Conservation (phyloP, 2,113 vertebrate genomes). For the Aphyosemion australe region DNA sequence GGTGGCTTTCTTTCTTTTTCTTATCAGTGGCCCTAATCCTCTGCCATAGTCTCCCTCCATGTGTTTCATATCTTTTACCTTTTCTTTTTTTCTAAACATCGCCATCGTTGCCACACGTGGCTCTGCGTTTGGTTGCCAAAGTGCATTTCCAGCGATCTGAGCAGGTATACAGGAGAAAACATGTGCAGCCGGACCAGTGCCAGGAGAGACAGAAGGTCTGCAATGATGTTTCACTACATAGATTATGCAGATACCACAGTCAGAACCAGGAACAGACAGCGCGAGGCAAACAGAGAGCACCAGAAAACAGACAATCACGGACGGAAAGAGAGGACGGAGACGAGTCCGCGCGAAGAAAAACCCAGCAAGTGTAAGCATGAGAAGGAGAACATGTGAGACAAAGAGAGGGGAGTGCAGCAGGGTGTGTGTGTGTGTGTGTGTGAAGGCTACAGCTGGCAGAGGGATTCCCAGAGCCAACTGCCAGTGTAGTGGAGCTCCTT, state of each 20-base stretch:
- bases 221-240: conserved; percentile 79
- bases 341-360: conserved; percentile 46
- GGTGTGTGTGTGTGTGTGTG: conserved; percentile 38
- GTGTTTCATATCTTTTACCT: background rate
- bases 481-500: conserved; percentile 83
- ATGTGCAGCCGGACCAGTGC: conserved; percentile 75
- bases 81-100: conserved; percentile 33
- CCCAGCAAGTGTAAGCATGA: conserved; percentile 50
- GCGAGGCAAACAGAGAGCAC: conserved; percentile 26
- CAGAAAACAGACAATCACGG: conserved; percentile 36
- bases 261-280: conserved; percentile 69
- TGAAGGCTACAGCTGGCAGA: conserved; percentile 80
- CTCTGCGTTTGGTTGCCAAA: conserved; percentile 60
- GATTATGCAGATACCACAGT: conserved; percentile 76
- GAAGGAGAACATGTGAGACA: conserved; percentile 64
- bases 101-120: conserved; percentile 63
- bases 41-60: too few species aligned
- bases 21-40: too few species aligned
- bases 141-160: conserved; percentile 71
- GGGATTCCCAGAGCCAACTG: conserved; percentile 83
- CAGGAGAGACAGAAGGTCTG: conserved; percentile 77
- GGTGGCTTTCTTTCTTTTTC: too few species aligned
- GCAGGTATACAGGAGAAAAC: conserved; percentile 78
- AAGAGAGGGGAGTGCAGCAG: conserved; percentile 54
- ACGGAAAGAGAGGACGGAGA: conserved; percentile 44